A percentile compares a stretch with the other conserved stretches of the same genome.
Evolutionary conservation across 2,797 vertebrate species (phyloP).

Genomic region (Botia almorhae): DNA sequence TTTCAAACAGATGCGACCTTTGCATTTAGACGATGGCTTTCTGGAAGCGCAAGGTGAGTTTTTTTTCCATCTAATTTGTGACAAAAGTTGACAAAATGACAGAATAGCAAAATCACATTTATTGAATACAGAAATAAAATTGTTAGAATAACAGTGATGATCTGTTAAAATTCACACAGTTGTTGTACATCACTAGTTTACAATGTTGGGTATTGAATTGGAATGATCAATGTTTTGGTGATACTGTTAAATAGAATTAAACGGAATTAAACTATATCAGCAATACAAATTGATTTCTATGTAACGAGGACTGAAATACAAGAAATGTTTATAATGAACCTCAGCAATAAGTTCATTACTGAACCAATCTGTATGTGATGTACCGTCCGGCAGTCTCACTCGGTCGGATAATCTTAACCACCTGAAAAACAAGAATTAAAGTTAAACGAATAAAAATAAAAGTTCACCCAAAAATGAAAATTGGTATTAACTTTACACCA

Average conservation of each 20-base stretch:
- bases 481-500: too few species aligned
- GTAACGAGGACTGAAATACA: too few species aligned
- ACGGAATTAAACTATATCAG: not conserved
- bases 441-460: too few species aligned
- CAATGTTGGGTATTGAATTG: not conserved
- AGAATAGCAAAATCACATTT: slow-evolving; percentile 5
- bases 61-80: not conserved
- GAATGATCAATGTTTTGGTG: not conserved
- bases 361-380: slow-evolving; percentile 97
- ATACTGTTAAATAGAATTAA: too few species aligned
- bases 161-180: not conserved
- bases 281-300: not conserved
- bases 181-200: not conserved
- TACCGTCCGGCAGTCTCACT: slow-evolving; percentile 95
- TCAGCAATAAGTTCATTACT: slow-evolving; percentile 68
- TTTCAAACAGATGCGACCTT: not conserved
- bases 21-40: slow-evolving; percentile 48
- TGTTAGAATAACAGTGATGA: not conserved
- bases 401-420: slow-evolving; percentile 96
- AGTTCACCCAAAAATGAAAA: too few species aligned
- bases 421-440: slow-evolving; percentile 70
- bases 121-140: slow-evolving; percentile 1
- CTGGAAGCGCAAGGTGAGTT: slow-evolving; percentile 55
- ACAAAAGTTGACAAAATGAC: not conserved
- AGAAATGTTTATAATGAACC: not conserved